Percentiles rank a stretch among this genome's conserved stretches.
Evolutionary conservation across 2,113 vertebrate species (phyloP).

Genomic region (Hassar affinis): DNA sequence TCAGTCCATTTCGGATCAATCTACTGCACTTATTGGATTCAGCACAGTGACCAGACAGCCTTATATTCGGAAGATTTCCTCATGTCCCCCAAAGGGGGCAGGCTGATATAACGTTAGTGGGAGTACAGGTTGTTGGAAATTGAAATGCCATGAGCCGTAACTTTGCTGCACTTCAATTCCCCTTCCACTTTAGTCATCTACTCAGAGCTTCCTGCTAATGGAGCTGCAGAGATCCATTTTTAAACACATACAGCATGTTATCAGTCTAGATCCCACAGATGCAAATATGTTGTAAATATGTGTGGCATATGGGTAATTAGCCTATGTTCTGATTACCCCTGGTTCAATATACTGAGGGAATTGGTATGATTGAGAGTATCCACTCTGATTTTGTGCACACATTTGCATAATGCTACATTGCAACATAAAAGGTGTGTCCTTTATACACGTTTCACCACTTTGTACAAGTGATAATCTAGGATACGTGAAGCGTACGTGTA

Average conservation of each 20-base stretch:
- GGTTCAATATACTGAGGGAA: neutral
- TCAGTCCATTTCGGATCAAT: neutral
- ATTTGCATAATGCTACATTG: neutral
- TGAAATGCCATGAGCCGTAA: conserved; percentile 21
- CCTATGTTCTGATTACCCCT: neutral
- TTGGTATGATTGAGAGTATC: neutral
- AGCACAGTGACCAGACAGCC: neutral
- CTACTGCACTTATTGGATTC: neutral
- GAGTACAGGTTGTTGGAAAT: conserved; percentile 13
- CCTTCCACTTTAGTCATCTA: neutral
- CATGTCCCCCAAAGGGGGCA: neutral
- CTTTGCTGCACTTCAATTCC: conserved; percentile 24
- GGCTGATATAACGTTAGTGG: neutral
- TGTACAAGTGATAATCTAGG: too few relatives aligned
- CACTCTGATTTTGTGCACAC: neutral
- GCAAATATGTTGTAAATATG: conserved; percentile 14
- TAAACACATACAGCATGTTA: neutral
- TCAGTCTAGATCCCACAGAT: neutral
- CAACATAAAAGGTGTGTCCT: neutral
- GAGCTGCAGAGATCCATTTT: neutral
- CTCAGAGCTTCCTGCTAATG: conserved; percentile 3
- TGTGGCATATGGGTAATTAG: neutral
- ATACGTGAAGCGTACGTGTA: too few relatives aligned
- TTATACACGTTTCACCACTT: neutral
- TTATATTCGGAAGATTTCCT: neutral